Conservation (phyloP, 2,888 invertebrate genomes). For the Microdon myrmicae region DNA sequence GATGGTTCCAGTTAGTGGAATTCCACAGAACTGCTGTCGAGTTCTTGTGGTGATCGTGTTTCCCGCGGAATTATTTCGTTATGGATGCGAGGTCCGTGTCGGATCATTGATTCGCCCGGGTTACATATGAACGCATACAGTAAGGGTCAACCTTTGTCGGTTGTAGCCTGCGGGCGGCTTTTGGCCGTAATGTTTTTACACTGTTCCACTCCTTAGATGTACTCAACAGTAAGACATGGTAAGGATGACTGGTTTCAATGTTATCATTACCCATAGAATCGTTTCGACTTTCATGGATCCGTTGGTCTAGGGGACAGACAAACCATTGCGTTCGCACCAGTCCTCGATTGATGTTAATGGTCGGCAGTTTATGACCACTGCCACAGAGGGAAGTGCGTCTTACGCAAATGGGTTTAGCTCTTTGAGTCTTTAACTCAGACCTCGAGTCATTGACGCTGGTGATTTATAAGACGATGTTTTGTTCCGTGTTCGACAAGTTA, state of each 20-base stretch:
- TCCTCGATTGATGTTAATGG: conserved; percentile 33
- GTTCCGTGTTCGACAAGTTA: background rate
- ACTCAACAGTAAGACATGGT: conserved; percentile 19
- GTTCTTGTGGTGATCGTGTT: conserved; percentile 22
- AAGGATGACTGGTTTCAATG: conserved; percentile 34
- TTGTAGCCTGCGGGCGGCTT: conserved; percentile 34
- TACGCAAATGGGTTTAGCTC: too few species aligned
- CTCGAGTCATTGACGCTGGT: conserved; percentile 4
- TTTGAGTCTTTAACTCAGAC: conserved; percentile 1
- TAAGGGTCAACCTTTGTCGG: conserved; percentile 45
- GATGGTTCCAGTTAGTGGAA: conserved; percentile 34
- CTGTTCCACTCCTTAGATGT: background rate
- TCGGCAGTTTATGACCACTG: conserved; percentile 30
- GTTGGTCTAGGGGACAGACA: conserved; percentile 13
- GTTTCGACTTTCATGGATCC: conserved; percentile 3
- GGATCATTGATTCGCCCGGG: conserved; percentile 37
- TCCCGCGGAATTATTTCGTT: conserved; percentile 41
- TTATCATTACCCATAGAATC: conserved; percentile 26
- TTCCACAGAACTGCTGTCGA: conserved; percentile 23
- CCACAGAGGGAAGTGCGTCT: conserved; percentile 5
- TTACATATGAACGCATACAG: conserved; percentile 27
- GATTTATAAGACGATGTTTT: conserved; percentile 6
- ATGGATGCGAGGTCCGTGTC: conserved; percentile 40
- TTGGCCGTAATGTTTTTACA: background rate
- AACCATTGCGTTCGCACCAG: conserved; percentile 2